Percentiles rank a stretch among this genome's conserved stretches.
These are phyloP conservation scores for Cariama cristata DNA, from an alignment of 2,113 vertebrate species.

Conservation along the genomic window DNA sequence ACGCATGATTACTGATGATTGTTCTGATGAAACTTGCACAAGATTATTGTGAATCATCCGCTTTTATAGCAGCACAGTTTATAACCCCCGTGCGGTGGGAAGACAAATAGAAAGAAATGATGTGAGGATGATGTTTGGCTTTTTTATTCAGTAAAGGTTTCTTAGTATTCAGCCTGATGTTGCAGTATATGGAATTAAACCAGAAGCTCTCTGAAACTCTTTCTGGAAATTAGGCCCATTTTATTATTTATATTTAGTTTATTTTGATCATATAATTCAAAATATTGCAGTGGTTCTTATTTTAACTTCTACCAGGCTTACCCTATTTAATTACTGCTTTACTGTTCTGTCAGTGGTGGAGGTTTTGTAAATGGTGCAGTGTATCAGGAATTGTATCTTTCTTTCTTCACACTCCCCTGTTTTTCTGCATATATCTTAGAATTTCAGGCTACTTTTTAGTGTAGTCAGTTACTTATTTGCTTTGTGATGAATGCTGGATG, in stretches of 20 bases:
- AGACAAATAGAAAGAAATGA: slow-evolving; percentile 5
- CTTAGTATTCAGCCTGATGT: background rate
- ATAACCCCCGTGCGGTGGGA: background rate
- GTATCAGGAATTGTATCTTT: background rate
- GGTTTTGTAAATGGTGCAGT: background rate
- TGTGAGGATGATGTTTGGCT: background rate
- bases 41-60: slow-evolving; percentile 28
- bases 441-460: background rate
- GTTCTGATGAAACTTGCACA: slow-evolving; percentile 48
- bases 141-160: background rate
- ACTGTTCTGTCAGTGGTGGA: background rate
- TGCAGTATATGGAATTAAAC: background rate
- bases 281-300: background rate
- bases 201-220: background rate
- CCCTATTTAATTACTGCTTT: background rate
- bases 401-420: background rate
- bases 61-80: slow-evolving; percentile 41
- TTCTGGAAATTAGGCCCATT: background rate
- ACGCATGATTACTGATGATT: slow-evolving; percentile 47
- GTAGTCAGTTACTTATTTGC: background rate
- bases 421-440: background rate
- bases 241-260: background rate
- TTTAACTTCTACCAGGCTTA: background rate
- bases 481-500: background rate
- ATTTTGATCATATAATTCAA: background rate